phyloP scores from a whole-genome alignment of 2,797 vertebrate genomes.

The Enteromius trimaculatus region DNA sequence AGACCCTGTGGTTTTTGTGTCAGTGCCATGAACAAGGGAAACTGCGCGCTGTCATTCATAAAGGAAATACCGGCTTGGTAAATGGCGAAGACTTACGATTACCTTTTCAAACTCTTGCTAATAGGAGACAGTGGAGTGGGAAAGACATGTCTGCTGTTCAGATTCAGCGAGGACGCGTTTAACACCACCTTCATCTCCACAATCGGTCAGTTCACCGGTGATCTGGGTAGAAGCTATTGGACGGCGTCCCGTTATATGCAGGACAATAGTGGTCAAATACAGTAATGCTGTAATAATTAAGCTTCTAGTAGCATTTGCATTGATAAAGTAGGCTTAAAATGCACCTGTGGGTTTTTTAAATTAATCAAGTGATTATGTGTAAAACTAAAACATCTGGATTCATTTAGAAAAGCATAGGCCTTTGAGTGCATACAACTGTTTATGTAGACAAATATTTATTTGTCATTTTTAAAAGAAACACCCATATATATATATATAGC shows the following conservation, averaged over 20 bases:
- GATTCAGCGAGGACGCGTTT: slow-evolving; percentile 97
- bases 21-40: slow-evolving; percentile 56
- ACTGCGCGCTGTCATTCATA: slow-evolving; percentile 49
- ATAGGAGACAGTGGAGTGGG: slow-evolving; percentile 97
- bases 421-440: neutral
- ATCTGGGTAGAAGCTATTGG: slow-evolving; percentile 54
- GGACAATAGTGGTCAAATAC: slow-evolving; percentile 19
- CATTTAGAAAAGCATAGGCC: slow-evolving; percentile 27
- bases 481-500: neutral
- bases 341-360: neutral
- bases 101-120: slow-evolving; percentile 96
- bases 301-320: neutral
- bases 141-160: slow-evolving; percentile 96
- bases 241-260: slow-evolving; percentile 24
- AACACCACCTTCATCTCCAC: slow-evolving; percentile 98
- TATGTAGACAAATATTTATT: neutral
- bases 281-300: neutral
- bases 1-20: slow-evolving; percentile 56
- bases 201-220: slow-evolving; percentile 86
- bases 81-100: slow-evolving; percentile 99
- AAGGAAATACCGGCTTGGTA: slow-evolving; percentile 65
- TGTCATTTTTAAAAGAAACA: neutral
- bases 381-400: slow-evolving; percentile 2
- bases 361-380: neutral
- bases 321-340: neutral